A percentile compares a stretch with the other conserved stretches of the same genome.
Conservation (phyloP, 2,113 vertebrate genomes). For the Acrocephalus kingi region DNA sequence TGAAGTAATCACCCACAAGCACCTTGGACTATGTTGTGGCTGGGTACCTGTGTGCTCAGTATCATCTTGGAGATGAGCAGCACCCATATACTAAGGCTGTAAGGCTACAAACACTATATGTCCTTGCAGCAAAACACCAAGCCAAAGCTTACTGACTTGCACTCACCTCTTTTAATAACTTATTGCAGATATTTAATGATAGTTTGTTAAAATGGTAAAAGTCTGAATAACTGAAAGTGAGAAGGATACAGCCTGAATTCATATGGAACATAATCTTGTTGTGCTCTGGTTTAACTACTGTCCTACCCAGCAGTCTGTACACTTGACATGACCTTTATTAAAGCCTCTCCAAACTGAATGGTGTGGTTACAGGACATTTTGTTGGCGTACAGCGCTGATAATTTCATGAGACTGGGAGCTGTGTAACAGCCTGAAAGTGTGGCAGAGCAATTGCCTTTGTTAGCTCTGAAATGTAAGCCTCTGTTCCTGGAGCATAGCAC, state of each 20-base stretch:
- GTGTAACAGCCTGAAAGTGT: background rate
- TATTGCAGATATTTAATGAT: background rate
- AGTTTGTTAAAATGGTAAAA: background rate
- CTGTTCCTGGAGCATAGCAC: background rate
- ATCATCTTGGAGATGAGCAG: background rate
- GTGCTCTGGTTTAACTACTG: background rate
- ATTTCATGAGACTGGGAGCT: background rate
- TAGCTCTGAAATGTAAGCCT: background rate
- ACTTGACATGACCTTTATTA: background rate
- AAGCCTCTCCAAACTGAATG: background rate
- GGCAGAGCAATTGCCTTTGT: background rate
- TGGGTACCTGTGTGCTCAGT: background rate
- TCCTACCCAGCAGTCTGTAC: background rate
- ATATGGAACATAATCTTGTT: background rate
- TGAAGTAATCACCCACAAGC: background rate
- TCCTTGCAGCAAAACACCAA: background rate
- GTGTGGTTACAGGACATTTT: background rate
- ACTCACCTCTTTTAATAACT: background rate
- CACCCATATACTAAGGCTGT: rapidly evolving
- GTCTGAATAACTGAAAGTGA: background rate
- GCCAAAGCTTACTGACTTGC: background rate
- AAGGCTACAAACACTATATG: background rate
- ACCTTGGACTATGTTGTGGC: background rate
- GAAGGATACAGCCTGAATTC: background rate
- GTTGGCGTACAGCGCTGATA: background rate